phyloP scores from a whole-genome alignment of 2,888 invertebrate genomes.

The Pristionchus mayeri region DNA sequence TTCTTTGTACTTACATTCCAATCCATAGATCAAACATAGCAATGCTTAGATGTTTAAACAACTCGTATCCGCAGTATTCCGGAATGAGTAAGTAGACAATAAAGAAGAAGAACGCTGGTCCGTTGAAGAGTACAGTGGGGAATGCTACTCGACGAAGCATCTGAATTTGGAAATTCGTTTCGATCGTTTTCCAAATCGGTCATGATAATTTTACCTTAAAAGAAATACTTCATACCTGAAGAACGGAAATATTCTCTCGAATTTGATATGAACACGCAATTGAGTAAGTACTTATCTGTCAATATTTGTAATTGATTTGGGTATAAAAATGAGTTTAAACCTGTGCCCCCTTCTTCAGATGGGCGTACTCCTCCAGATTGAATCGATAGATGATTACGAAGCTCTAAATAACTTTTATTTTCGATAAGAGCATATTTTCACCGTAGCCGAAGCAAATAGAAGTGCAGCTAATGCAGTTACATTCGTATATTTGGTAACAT shows the following conservation, averaged over 20 bases:
- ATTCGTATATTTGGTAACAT: neutral
- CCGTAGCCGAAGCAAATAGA: neutral
- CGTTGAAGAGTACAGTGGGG: neutral
- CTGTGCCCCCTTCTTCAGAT: constrained; percentile 3
- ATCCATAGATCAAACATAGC: constrained; percentile 15
- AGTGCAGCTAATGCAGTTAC: neutral
- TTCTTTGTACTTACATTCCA: constrained; percentile 7
- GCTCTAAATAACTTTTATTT: neutral
- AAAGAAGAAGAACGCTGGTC: neutral
- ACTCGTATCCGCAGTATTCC: neutral
- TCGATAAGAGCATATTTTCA: neutral
- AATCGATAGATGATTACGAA: neutral
- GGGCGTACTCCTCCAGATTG: neutral
- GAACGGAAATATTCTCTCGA: neutral
- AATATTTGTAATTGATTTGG: neutral
- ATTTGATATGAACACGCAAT: neutral
- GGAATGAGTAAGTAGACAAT: neutral
- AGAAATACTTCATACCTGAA: neutral
- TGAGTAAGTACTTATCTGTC: neutral
- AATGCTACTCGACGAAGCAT: neutral
- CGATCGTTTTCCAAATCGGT: neutral
- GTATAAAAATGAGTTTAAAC: neutral
- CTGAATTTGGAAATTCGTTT: too few relatives aligned
- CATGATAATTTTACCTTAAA: neutral
- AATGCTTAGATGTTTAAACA: neutral